Conservation (phyloP, 2,797 vertebrate genomes). For the Luscinia megarhynchos region DNA sequence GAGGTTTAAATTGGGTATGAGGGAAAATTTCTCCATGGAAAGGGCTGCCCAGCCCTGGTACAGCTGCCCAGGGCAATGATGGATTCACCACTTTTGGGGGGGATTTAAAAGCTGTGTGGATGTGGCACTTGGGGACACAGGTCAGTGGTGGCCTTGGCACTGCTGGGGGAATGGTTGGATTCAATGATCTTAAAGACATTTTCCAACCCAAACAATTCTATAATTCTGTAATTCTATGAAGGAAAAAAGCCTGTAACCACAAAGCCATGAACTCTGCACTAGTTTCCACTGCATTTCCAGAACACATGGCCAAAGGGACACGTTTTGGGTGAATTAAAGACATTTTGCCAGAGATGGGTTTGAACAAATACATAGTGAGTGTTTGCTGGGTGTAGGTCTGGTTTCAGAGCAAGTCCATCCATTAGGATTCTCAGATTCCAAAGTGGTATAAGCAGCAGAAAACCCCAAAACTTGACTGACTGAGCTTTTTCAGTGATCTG, state of each 20-base stretch:
- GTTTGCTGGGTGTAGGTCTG: not conserved
- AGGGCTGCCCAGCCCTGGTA: not conserved
- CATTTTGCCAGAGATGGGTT: not conserved
- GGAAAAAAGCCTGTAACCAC: not conserved
- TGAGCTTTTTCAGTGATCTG: not conserved
- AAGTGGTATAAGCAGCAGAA: rapidly evolving
- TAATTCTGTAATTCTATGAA: not conserved
- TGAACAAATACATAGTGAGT: rapidly evolving
- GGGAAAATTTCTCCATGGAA: not conserved
- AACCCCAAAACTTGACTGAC: not conserved
- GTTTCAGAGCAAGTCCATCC: not conserved
- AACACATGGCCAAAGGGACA: not conserved
- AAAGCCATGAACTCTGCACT: not conserved
- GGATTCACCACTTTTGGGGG: not conserved
- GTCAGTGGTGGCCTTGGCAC: not conserved
- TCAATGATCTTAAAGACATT: not conserved
- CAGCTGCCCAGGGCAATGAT: not conserved
- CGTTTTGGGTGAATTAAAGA: not conserved
- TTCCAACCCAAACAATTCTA: not conserved
- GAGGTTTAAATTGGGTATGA: not conserved
- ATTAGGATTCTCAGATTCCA: not conserved
- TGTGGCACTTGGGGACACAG: not conserved
- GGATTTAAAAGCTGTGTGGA: not conserved
- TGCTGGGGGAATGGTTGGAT: not conserved
- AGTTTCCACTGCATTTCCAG: not conserved